Evolutionary conservation across 2,113 vertebrate genomes (phyloP).

Genomic region (Eira barbara): DNA sequence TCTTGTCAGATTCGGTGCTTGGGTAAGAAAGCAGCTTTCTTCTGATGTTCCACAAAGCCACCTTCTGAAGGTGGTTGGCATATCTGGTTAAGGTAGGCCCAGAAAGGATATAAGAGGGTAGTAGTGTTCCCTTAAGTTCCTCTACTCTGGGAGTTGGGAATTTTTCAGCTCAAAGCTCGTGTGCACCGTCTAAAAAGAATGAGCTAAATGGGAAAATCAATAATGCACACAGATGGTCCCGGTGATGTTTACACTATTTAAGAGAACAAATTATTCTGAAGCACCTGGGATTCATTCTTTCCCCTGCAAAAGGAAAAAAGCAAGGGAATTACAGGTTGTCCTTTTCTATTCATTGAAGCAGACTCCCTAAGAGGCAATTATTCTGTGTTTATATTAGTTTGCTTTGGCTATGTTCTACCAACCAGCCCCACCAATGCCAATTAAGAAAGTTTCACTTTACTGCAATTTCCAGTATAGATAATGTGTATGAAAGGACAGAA

Average conservation of each 20-base stretch:
- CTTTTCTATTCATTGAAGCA: background rate
- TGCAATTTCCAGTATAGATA: background rate
- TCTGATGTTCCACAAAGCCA: background rate
- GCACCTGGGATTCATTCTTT: conserved; percentile 58
- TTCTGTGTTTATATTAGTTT: background rate
- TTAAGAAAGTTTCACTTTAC: conserved; percentile 15
- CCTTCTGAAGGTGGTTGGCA: background rate
- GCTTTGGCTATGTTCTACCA: background rate
- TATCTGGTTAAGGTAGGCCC: background rate
- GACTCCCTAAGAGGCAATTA: conserved; percentile 6
- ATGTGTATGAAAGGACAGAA: background rate
- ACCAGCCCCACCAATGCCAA: background rate
- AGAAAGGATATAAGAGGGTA: background rate
- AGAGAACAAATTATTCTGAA: conserved; percentile 65
- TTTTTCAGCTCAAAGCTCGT: background rate
- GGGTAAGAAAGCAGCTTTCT: background rate
- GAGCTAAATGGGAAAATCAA: conserved; percentile 66
- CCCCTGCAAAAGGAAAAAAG: conserved; percentile 6
- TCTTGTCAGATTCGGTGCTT: background rate
- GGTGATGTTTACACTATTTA: conserved; percentile 59
- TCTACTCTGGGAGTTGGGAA: background rate
- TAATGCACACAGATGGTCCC: conserved; percentile 60
- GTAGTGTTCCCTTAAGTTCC: background rate
- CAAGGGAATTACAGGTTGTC: background rate
- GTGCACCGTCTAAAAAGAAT: background rate